Evolutionary conservation across 2,113 vertebrate species (phyloP), one percentile per base, ranked within the genome.

Genomic region (Psittacus erithacus): DNA sequence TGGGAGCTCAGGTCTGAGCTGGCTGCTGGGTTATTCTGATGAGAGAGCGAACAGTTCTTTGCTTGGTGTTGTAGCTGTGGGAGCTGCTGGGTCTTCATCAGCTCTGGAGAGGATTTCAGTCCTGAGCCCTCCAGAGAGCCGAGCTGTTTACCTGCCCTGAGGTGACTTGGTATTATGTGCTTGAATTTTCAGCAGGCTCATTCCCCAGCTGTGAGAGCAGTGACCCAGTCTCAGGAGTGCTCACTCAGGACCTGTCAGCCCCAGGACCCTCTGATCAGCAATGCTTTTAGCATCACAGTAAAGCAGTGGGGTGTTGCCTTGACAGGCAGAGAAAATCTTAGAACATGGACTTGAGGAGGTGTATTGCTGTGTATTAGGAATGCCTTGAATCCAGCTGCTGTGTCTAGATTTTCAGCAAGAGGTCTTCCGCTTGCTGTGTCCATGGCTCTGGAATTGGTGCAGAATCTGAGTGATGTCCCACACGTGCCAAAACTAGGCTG

Each of bases 101-200:
- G 74, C 69, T 90, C 50, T 33, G 65, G 65, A 90, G 50, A 46
- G 75, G 78, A 77, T 78, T 89, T 85, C 52, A 79, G 67, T 60
- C 75, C 47, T 24, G 52, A 71, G 50, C 24, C 29, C 59, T 41
- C 69, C 49, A 35, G 80, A 81, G 71, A 62, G 67, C 82, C 64
- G 69, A 93, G 82, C 62, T 80, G 1, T 81, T 55, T 41, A 46
- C 68, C 53, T 91, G 77, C 69, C 88, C 82, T 24, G 24, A 69
- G 60, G 25, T 39, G 76, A n/a, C 52, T 46, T 84, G 85, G 33
- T 70, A 4, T 75, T 65, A 52, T 3, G 33, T 2, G 8, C 52
- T 68, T 22, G 74, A 39, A 46, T 82, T 47, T 65, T 65, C 55
- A 39, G 53, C 55, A 4, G 25, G 24, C 29, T 78, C 22, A 17